Evolutionary conservation across 2,888 invertebrate species (phyloP).

Genomic region (Andrena minutula): DNA sequence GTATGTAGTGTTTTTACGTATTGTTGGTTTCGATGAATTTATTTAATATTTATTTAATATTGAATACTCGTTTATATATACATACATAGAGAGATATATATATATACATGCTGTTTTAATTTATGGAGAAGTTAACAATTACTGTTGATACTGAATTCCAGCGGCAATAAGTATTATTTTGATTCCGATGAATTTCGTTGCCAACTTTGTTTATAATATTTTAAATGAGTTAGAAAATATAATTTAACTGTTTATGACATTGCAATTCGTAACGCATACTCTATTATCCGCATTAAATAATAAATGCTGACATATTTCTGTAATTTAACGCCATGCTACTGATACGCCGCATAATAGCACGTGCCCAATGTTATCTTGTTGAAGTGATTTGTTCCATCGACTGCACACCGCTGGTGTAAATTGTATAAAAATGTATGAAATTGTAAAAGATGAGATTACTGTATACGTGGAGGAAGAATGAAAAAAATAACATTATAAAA

Average conservation of each 20-base stretch:
- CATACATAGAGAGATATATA: not conserved
- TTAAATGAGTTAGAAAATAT: not conserved
- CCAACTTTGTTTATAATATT: slow-evolving; percentile 21
- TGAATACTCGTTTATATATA: not conserved
- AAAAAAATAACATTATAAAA: slow-evolving; percentile 7
- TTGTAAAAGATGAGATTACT: slow-evolving; percentile 13
- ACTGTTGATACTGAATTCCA: slow-evolving; percentile 17
- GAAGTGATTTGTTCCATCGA: slow-evolving; percentile 4
- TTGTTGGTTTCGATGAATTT: slow-evolving; percentile 28
- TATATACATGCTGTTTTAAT: slow-evolving; percentile 39
- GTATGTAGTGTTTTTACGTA: slow-evolving; percentile 18
- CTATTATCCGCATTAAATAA: not conserved
- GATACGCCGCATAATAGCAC: not conserved
- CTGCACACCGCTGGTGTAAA: slow-evolving; percentile 22
- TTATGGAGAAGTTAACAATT: slow-evolving; percentile 34
- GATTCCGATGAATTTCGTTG: slow-evolving; percentile 9
- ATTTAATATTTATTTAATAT: slow-evolving; percentile 30
- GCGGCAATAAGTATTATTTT: not conserved
- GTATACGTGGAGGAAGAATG: slow-evolving; percentile 3
- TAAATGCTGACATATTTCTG: not conserved
- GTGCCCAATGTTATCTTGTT: not conserved
- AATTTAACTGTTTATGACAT: not conserved
- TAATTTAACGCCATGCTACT: not conserved
- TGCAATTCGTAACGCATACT: not conserved
- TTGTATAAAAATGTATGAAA: slow-evolving; percentile 26